Evolutionary conservation across 2,888 invertebrate species (phyloP).

Genomic region (Hecatera dysodea): DNA sequence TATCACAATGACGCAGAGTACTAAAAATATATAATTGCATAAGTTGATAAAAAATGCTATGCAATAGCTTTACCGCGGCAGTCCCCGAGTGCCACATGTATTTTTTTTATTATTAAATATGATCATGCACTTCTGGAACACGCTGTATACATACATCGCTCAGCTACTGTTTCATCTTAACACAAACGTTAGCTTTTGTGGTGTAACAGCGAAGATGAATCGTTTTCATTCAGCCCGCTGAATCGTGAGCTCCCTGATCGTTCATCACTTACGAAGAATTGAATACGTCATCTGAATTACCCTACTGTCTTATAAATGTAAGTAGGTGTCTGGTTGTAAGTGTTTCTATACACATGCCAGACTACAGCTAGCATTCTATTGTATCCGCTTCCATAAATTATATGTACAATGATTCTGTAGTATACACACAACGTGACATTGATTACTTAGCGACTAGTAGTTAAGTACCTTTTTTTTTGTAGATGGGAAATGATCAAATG

Average conservation of each 20-base stretch:
- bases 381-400: neutral
- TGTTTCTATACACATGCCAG: conserved; percentile 18
- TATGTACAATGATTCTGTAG: too few relatives aligned
- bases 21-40: too few relatives aligned
- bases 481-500: too few relatives aligned
- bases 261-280: conserved; percentile 73
- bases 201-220: conserved; percentile 68
- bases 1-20: too few relatives aligned
- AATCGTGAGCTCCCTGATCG: conserved; percentile 68
- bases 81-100: too few relatives aligned
- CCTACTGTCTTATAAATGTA: conserved; percentile 40
- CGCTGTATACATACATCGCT: neutral
- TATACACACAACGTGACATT: neutral
- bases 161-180: conserved; percentile 43
- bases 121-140: too few relatives aligned
- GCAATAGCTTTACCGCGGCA: too few relatives aligned
- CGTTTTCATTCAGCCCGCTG: conserved; percentile 70
- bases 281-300: conserved; percentile 68
- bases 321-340: conserved; percentile 26
- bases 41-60: too few relatives aligned
- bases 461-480: too few relatives aligned
- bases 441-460: neutral
- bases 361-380: neutral
- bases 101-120: too few relatives aligned
- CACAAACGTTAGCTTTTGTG: conserved; percentile 52